Evolutionary conservation across 2,113 vertebrate species (phyloP), one percentile per base, ranked within the genome.

Genomic region (Chamaetylas fuelleborni): DNA sequence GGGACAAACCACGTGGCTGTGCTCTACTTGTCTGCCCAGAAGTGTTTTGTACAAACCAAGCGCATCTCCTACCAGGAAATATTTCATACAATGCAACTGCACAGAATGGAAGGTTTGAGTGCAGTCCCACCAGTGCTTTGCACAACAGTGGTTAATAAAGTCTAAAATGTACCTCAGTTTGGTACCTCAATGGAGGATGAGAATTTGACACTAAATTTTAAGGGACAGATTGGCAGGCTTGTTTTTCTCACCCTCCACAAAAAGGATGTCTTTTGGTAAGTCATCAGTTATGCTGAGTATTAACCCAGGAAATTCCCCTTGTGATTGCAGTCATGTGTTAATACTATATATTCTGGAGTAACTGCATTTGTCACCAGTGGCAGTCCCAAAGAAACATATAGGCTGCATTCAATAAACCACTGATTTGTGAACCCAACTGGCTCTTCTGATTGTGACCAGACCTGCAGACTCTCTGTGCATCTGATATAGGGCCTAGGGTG

Each of bases 401-500:
- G 16, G 60, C 42, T 79, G 9, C 57, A 34, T 64, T 71, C 34
- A 79, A 25, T 48, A 71, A 86, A 69, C 23, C 12, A 42, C 2
- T 54, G 20, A 42, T 72, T 56, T 64, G 7, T 72, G 24, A 71
- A 22, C 25, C n/a, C 24, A 79, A 0, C 42, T 56, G 50, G 9
- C 17, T 80, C 57, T 64, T 71, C 66, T 72, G 48, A 47, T 18
- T 56, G 34, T 42, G 25, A 33, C 18, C 0, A 0, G 42, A 42
- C 17, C 31, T 71, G 40, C 66, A 64, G 29, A 48, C 24, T 62
- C 25, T 24, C 53, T 29, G 13, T 71, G 40, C n/a, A 14, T 48
- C 6, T 79, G n/a, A n/a, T 0, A 0, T 6, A 38, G 19, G n/a
- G 11, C 47, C 23, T 24, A 14, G 24, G 48, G 47, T 38, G 19